A percentile compares a stretch with the other conserved stretches of the same genome.
Conservation (phyloP, 2,888 invertebrate species). For the Plebejus argus region DNA sequence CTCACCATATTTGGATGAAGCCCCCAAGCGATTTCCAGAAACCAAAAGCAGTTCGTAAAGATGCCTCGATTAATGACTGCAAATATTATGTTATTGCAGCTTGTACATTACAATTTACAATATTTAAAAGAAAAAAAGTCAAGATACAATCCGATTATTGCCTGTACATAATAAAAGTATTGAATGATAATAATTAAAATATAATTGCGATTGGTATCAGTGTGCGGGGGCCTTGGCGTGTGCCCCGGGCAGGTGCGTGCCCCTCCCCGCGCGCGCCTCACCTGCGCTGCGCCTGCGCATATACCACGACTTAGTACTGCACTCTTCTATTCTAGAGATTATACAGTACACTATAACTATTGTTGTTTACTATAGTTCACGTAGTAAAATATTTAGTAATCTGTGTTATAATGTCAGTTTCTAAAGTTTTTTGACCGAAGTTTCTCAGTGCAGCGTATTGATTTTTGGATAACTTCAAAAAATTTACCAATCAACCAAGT, state of each 20-base stretch:
- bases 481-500: too few species aligned
- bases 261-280: conserved; percentile 48
- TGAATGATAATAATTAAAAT: conserved; percentile 36
- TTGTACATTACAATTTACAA: background rate
- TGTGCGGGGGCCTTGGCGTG: conserved; percentile 63
- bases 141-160: conserved; percentile 8
- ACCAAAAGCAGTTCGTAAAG: conserved; percentile 9
- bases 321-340: conserved; percentile 40
- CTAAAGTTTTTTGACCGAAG: too few species aligned
- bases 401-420: too few species aligned
- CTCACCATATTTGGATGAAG: conserved; percentile 1
- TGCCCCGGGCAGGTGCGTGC: conserved; percentile 74
- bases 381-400: too few species aligned
- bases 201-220: conserved; percentile 41
- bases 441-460: too few species aligned
- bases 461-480: too few species aligned
- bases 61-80: conserved; percentile 20
- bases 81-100: conserved; percentile 21
- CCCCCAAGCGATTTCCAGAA: background rate
- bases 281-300: conserved; percentile 33
- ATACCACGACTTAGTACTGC: conserved; percentile 33
- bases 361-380: too few species aligned
- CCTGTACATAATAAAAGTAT: conserved; percentile 15
- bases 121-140: background rate
- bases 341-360: background rate